These are phyloP conservation scores for Eristalinus aeneus DNA, from an alignment of 2,888 invertebrate genomes.

Conservation along the genomic window DNA sequence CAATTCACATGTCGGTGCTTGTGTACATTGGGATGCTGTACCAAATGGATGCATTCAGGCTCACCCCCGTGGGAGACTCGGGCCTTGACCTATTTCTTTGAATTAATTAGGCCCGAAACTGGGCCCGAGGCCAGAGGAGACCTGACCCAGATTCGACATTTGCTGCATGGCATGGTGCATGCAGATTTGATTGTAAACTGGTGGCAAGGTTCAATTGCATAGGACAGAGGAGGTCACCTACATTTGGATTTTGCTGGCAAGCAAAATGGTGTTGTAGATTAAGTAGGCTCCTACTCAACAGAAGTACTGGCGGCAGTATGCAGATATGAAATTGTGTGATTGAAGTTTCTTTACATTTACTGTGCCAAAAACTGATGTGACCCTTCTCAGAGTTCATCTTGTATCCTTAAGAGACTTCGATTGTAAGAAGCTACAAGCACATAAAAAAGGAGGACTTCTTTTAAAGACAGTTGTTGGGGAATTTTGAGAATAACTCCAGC, in stretches of 20 bases:
- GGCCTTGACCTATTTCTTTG: constrained; percentile 21
- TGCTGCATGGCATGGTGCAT: not conserved
- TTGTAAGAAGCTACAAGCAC: too few species aligned
- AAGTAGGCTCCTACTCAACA: not conserved
- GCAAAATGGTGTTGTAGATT: not conserved
- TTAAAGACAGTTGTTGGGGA: too few species aligned
- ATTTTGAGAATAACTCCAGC: too few species aligned
- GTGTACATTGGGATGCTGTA: not conserved
- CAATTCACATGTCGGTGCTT: not conserved
- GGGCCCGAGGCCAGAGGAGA: constrained; percentile 6
- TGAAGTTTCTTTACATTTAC: too few species aligned
- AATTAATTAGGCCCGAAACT: constrained; percentile 27
- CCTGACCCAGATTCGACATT: constrained; percentile 9
- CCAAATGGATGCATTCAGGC: not conserved
- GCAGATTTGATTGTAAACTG: not conserved
- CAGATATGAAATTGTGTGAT: not conserved
- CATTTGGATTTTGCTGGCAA: not conserved
- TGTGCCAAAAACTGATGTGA: not conserved
- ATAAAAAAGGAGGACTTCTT: too few species aligned
- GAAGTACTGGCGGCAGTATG: not conserved
- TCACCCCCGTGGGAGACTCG: not conserved
- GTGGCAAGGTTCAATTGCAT: not conserved
- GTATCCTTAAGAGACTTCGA: too few species aligned
- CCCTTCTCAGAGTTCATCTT: too few species aligned
- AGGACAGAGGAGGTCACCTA: not conserved